These are phyloP conservation scores for Tapera naevia DNA, from an alignment of 2,797 vertebrate genomes.

Conservation along the genomic window DNA sequence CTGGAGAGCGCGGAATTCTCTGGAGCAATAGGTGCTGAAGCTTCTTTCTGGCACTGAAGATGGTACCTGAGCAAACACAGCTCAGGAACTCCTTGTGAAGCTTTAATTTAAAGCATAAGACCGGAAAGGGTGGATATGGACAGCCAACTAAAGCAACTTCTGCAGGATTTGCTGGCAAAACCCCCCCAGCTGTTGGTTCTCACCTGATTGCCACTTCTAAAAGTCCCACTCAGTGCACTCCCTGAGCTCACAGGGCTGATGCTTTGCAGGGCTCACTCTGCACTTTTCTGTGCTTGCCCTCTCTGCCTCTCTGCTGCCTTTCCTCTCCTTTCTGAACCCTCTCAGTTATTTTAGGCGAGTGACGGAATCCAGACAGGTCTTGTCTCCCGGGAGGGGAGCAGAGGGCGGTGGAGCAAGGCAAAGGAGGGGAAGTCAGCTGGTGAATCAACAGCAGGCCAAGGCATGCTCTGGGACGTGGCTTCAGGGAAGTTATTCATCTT, in stretches of 20 bases:
- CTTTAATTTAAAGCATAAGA: fast-evolving
- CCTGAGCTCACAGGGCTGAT: not conserved
- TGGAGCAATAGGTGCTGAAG: fast-evolving
- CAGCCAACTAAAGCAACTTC: not conserved
- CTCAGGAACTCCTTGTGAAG: not conserved
- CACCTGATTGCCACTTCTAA: not conserved
- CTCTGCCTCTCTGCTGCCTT: not conserved
- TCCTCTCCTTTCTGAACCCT: slow-evolving; percentile 6
- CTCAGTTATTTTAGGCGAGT: slow-evolving; percentile 25
- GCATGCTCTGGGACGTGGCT: slow-evolving; percentile 61
- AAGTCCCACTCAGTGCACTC: fast-evolving
- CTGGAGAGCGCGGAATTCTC: not conserved
- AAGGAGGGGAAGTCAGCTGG: slow-evolving; percentile 60
- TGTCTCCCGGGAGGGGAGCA: slow-evolving; percentile 16
- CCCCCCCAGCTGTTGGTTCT: not conserved
- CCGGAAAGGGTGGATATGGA: fast-evolving
- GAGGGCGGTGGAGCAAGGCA: slow-evolving; percentile 33
- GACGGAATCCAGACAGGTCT: slow-evolving; percentile 61
- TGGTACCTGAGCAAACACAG: not conserved
- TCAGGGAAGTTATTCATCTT: slow-evolving; percentile 59
- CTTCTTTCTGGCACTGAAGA: not conserved
- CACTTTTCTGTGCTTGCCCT: not conserved
- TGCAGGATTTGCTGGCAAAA: fast-evolving
- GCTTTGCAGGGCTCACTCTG: not conserved
- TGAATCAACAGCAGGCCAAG: slow-evolving; percentile 57